Evolutionary conservation across 1,140 invertebrate genomes (phyloP).

Genomic region (Gyrodactylus bullatarudis): DNA sequence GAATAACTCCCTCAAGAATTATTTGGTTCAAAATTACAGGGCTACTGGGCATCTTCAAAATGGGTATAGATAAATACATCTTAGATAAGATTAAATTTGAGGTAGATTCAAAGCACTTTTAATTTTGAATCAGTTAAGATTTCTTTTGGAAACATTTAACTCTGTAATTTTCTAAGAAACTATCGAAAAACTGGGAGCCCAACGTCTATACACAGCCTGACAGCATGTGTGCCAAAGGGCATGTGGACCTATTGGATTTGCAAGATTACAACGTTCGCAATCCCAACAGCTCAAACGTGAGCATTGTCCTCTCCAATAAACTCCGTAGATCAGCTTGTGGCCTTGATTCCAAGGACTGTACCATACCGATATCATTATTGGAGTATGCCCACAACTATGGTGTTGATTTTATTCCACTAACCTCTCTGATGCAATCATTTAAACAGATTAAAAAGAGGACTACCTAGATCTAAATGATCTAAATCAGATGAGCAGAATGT

Average conservation of each 20-base stretch:
- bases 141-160: too few relatives aligned
- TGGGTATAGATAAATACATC: neutral
- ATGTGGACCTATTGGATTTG: neutral
- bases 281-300: neutral
- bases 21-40: too few relatives aligned
- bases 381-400: neutral
- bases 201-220: neutral
- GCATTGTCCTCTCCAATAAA: neutral
- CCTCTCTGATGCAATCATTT: neutral
- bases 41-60: too few relatives aligned
- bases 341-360: neutral
- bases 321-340: neutral
- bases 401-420: neutral
- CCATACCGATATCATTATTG: neutral
- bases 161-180: neutral
- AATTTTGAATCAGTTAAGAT: too few relatives aligned
- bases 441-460: neutral
- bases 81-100: too few relatives aligned
- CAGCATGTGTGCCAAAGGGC: neutral
- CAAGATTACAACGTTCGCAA: neutral
- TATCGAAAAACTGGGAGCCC: neutral
- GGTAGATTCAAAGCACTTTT: too few relatives aligned
- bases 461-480: too few relatives aligned
- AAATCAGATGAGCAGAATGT: too few relatives aligned
- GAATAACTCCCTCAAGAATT: too few relatives aligned